Base-by-base conservation (phyloP, 2,888 invertebrate species). In the Spialia ferax region DNA sequence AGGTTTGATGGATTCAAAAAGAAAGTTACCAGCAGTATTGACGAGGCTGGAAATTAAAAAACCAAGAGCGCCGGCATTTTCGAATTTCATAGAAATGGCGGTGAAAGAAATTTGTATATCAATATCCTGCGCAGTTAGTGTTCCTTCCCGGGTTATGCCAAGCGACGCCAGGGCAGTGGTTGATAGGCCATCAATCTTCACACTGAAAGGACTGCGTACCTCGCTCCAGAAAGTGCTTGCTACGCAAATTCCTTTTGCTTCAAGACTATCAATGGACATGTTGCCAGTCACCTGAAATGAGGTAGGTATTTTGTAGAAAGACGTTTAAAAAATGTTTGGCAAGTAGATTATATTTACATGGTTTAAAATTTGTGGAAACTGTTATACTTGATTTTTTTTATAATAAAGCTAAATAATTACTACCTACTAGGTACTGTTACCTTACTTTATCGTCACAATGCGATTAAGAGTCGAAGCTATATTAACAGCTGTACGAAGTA, bases 1-100 rank as follows among this genome's bases (percentile, higher is more conserved):
- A 0, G 97, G 97, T 79, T 97, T 97, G 77, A 97, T 96, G 42
- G 96, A 95, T 79, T 97, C 96, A 78, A 97, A 97, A 29, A 97
- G 94, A 72, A 97, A 95, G 23, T 95, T 95, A 1, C 97, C 97
- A 0, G 97, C 94, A 0, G 96, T 96, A 81, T 97, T 97, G 59
- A 97, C 94, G 59, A 97, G 89, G 1, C 96, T 94, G 83, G 96
- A 95, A 56, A 94, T 91, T 1, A 93, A 77, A 6, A 94, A 91
- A 0, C 96, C 96, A 70, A 97, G 86, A 70, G 96, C 94, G 11
- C 97, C 96, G 0, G 97, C 91, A 77, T 96, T 96, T 80, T 97
- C 95, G 78, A 97, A 97, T 77, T 97, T 95, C 93, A 97, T 95
- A 13, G 95, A 90, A 78, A 97, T 96, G 59, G 95, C 95, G 22